Evolutionary conservation across 2,888 invertebrate genomes (phyloP).

Genomic region (Lamproptera curius): DNA sequence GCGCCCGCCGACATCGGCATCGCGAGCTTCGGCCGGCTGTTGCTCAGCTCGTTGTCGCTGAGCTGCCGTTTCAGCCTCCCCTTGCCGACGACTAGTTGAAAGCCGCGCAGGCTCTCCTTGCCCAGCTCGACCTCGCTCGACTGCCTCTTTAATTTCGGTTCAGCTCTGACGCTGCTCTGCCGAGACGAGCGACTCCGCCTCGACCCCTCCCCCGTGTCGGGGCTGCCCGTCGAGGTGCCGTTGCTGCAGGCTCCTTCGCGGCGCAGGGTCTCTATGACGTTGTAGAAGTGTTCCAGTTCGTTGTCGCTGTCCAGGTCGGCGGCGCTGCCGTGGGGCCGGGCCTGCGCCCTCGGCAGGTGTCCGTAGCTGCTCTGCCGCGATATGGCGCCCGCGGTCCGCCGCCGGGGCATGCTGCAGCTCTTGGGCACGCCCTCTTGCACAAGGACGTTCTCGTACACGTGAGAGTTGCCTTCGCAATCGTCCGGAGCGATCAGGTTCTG

Average conservation of each 20-base stretch:
- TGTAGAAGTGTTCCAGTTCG: slow-evolving; percentile 62
- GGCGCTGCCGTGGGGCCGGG: slow-evolving; percentile 55
- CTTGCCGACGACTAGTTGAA: slow-evolving; percentile 63
- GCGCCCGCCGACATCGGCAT: slow-evolving; percentile 75
- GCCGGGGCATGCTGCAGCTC: slow-evolving; percentile 71
- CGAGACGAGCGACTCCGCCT: slow-evolving; percentile 39
- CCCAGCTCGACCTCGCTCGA: slow-evolving; percentile 57
- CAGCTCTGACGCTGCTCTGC: slow-evolving; percentile 60
- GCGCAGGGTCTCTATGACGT: slow-evolving; percentile 57
- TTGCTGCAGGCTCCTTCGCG: slow-evolving; percentile 36
- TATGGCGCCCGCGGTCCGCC: slow-evolving; percentile 51
- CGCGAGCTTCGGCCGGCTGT: slow-evolving; percentile 54
- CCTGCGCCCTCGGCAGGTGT: slow-evolving; percentile 56
- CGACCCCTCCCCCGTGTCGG: slow-evolving; percentile 36
- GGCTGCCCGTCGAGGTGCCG: slow-evolving; percentile 54
- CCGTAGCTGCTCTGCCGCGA: slow-evolving; percentile 64
- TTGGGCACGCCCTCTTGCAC: slow-evolving; percentile 51
- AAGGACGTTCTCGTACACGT: slow-evolving; percentile 69
- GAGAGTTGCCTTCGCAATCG: slow-evolving; percentile 51
- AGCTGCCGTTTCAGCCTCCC: slow-evolving; percentile 62
- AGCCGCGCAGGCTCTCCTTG: slow-evolving; percentile 46
- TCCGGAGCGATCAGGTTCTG: slow-evolving; percentile 68
- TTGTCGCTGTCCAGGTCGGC: slow-evolving; percentile 46
- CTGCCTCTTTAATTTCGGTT: slow-evolving; percentile 50
- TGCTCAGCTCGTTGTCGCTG: slow-evolving; percentile 63